Percentiles rank a stretch among this genome's conserved stretches.
These are phyloP conservation scores for Cebus imitator DNA, from an alignment of 2,113 vertebrate genomes.

Conservation along the genomic window DNA sequence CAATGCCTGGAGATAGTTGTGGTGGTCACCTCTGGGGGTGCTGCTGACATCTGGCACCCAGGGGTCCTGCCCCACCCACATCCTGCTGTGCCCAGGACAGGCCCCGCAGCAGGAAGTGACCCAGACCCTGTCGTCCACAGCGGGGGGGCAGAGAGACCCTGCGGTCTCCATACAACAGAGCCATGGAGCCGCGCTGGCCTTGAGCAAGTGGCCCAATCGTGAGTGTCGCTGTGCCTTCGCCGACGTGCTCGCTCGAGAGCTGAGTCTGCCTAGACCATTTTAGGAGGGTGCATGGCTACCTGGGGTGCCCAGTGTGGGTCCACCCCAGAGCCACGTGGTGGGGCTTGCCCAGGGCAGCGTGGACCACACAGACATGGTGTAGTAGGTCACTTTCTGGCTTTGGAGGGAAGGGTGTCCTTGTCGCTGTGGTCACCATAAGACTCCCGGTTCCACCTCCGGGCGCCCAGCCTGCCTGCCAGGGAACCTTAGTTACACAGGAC, in stretches of 20 bases:
- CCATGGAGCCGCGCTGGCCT: accelerated
- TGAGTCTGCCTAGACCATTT: accelerated
- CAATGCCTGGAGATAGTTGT: accelerated
- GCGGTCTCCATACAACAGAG: accelerated
- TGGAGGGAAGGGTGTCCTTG: accelerated
- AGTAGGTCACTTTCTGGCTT: accelerated
- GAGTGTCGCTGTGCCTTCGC: accelerated
- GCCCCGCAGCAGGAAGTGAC: accelerated
- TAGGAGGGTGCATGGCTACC: accelerated
- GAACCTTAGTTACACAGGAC: no score
- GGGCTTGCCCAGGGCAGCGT: accelerated
- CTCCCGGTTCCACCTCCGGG: accelerated
- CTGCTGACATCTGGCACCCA: accelerated
- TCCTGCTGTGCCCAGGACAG: accelerated
- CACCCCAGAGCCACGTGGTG: not conserved
- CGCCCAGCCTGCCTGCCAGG: not conserved
- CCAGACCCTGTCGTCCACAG: accelerated
- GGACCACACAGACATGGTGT: not conserved
- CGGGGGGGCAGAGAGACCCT: accelerated
- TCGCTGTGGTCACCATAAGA: not conserved
- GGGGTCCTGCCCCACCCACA: not conserved
- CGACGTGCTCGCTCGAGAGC: accelerated
- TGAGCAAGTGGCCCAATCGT: accelerated
- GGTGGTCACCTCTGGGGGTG: not conserved
- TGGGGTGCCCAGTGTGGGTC: accelerated